A percentile compares a stretch with the other conserved stretches of the same genome.
These are phyloP conservation scores for Apteryx mantelli DNA, from an alignment of 2,113 vertebrate species.

Conservation along the genomic window DNA sequence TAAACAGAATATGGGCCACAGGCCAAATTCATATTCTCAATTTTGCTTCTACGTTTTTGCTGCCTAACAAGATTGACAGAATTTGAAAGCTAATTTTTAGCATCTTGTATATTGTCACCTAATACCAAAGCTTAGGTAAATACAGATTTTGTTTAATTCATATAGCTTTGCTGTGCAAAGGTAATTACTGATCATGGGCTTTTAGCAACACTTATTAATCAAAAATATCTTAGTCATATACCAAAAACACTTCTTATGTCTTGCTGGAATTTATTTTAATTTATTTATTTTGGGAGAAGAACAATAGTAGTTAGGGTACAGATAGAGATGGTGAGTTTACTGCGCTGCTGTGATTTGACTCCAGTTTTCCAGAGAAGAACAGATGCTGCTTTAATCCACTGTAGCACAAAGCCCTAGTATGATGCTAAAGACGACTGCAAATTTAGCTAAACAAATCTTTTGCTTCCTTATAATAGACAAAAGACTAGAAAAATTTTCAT, in stretches of 20 bases:
- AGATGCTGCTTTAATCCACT: constrained; percentile 70
- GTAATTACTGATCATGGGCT: neutral
- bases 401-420: constrained; percentile 68
- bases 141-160: neutral
- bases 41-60: neutral
- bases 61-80: neutral
- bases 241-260: neutral
- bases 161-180: neutral
- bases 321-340: constrained; percentile 20
- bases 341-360: constrained; percentile 54
- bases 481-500: neutral
- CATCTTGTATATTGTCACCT: neutral
- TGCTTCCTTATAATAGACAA: constrained; percentile 42
- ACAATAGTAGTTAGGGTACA: neutral
- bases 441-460: constrained; percentile 66
- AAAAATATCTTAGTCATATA: neutral
- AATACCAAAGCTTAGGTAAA: neutral
- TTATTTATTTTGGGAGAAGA: neutral
- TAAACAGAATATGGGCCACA: neutral
- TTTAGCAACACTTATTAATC: neutral
- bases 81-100: neutral
- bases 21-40: neutral
- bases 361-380: constrained; percentile 62
- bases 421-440: constrained; percentile 49
- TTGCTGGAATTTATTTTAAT: neutral